Evolutionary conservation across 2,113 vertebrate genomes (phyloP), one percentile per base, ranked within the genome.

Genomic region (zebrafish (Danio rerio)): DNA sequence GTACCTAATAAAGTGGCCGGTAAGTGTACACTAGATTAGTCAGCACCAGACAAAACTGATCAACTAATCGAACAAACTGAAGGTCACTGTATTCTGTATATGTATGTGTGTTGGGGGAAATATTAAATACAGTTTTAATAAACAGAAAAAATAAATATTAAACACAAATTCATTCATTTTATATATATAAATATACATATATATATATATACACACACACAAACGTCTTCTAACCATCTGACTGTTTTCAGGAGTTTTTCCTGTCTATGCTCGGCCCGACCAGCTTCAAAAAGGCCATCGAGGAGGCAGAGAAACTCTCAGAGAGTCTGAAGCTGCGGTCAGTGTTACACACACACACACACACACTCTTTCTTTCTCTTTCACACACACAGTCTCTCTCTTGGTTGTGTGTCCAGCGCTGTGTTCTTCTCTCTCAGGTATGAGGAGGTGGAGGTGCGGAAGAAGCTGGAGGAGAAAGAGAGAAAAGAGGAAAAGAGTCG

Each of bases 241-340:
- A 31, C 31, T 31, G 31, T 31, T 52, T 52, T 6, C 87, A 99
- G 97, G 98, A 98, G 9, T 97, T 96, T 85, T 95, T 92, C 89
- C 91, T 95, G 91, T 97, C 96, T 65, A 89, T 99, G 88, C 95
- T 99, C 76, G 97, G 98, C 66, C 93, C 94, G 85, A 92, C 89
- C 84, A 98, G 95, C 91, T 94, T 99, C 86, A 96, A 96, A 92
- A 99, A 97, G 92, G 96, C 98, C 84, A 89, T 99, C 18, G 97
- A 99, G 93, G 97, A 98, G 94, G 97, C 98, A 0, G 98, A 99
- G 92, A 97, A 95, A 90, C 94, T 99, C 21, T 97, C 98, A 65
- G 96, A 96, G 87, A 99, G 98, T 91, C 96, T 99, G 90, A 99
- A 99, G 93, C 95, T 98, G 89, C 92, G 94, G 94, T 94, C 18